These are phyloP conservation scores for Leptinotarsa rubiginosa DNA, from an alignment of 2,888 invertebrate genomes.

Conservation along the genomic window DNA sequence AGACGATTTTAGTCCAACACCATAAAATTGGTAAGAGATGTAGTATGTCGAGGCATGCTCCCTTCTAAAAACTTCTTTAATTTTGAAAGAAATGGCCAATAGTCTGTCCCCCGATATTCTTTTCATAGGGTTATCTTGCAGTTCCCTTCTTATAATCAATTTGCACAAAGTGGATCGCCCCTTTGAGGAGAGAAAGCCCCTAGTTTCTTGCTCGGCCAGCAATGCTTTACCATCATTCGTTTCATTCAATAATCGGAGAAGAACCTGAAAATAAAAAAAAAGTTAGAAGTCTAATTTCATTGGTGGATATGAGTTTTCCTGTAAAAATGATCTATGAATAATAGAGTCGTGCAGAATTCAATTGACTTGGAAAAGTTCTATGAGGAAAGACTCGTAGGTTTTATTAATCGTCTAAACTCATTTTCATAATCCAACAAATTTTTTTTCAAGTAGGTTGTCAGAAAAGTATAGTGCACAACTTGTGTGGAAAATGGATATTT, in stretches of 20 bases:
- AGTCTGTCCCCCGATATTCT: constrained; percentile 10
- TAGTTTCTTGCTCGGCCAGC: constrained; percentile 10
- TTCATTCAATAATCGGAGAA: constrained; percentile 10
- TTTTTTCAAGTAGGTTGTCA: no score
- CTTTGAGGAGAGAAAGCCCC: background rate
- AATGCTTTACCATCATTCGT: constrained; percentile 6
- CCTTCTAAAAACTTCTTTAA: constrained; percentile 4
- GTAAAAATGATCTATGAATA: no score
- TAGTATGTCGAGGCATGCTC: constrained; percentile 11
- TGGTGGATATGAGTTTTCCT: no score
- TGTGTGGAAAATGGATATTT: no score
- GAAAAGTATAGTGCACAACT: no score
- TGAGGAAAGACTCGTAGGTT: no score
- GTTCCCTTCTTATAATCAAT: constrained; percentile 1
- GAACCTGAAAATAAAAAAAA: background rate
- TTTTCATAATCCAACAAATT: no score
- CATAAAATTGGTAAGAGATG: background rate
- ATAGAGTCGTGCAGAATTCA: no score
- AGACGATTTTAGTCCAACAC: no score
- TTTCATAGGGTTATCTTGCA: constrained; percentile 3
- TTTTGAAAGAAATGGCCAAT: constrained; percentile 7
- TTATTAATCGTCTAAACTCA: background rate
- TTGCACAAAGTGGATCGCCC: constrained; percentile 14
- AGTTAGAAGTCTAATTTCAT: background rate
- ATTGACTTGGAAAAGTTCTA: no score